A percentile compares a stretch with the other conserved stretches of the same genome.
These are phyloP conservation scores for Globicephala melas DNA, from an alignment of 2,113 vertebrate genomes.

Conservation along the genomic window DNA sequence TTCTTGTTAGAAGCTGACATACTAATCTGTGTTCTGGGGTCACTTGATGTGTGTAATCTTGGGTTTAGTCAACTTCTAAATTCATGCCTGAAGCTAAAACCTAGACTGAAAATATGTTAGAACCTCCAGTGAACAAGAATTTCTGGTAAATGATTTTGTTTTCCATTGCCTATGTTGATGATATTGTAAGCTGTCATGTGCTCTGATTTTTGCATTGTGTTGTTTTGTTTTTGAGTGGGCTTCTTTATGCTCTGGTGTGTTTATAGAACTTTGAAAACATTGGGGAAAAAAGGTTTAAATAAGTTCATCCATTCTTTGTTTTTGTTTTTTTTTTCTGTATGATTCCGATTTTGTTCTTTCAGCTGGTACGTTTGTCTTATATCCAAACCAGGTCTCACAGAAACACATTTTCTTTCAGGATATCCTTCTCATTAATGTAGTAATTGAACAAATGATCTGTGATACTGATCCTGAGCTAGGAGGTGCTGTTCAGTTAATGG, in stretches of 20 bases:
- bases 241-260: neutral
- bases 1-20: neutral
- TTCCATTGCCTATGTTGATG: neutral
- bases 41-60: neutral
- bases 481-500: conserved; percentile 98
- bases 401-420: conserved; percentile 84
- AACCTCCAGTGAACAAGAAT: neutral
- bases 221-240: neutral
- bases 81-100: neutral
- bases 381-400: conserved; percentile 21
- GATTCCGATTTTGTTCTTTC: conserved; percentile 23
- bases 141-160: neutral
- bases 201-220: neutral
- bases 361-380: neutral
- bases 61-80: neutral
- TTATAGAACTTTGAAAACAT: neutral
- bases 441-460: conserved; percentile 99
- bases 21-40: neutral
- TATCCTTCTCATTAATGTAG: conserved; percentile 98
- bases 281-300: neutral
- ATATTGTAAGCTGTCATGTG: neutral
- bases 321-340: neutral
- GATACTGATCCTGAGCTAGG: conserved; percentile 98
- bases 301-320: neutral
- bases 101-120: neutral